These are phyloP conservation scores for Probosciger aterrimus DNA, from an alignment of 2,113 vertebrate species.

Conservation along the genomic window DNA sequence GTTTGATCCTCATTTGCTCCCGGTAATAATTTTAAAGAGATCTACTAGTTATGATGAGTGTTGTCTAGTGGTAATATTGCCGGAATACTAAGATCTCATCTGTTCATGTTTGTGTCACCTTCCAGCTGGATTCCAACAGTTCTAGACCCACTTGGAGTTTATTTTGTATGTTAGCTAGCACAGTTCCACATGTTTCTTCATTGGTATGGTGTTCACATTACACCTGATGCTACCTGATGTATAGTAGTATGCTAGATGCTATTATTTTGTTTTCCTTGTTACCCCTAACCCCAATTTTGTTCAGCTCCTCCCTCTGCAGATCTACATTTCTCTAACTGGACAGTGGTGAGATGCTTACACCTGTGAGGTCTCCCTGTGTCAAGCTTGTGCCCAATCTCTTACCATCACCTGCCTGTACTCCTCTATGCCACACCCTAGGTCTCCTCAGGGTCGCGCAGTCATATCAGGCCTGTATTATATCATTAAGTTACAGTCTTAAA, in stretches of 20 bases:
- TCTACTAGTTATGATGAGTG: not conserved
- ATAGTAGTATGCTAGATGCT: not conserved
- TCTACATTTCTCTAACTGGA: not conserved
- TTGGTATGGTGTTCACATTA: not conserved
- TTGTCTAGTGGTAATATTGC: not conserved
- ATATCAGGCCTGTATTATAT: not conserved
- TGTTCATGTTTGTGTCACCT: not conserved
- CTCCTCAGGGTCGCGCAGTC: not conserved
- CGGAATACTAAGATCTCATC: not conserved
- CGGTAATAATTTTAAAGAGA: not conserved
- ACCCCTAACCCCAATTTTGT: not conserved
- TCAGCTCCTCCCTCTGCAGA: not conserved
- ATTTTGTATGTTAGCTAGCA: not conserved
- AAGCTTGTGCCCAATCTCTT: not conserved
- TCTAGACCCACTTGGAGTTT: not conserved
- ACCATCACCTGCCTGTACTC: not conserved
- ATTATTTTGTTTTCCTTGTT: not conserved
- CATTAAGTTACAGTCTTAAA: not conserved
- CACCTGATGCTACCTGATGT: not conserved
- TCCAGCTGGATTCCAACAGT: not conserved
- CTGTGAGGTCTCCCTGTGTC: accelerated
- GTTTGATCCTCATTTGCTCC: not conserved
- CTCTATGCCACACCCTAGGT: not conserved
- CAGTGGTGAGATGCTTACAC: not conserved
- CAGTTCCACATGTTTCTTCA: not conserved